A percentile compares a stretch with the other conserved stretches of the same genome.
Conservation (phyloP, 2,113 vertebrate genomes). For the Panthera tigris region DNA sequence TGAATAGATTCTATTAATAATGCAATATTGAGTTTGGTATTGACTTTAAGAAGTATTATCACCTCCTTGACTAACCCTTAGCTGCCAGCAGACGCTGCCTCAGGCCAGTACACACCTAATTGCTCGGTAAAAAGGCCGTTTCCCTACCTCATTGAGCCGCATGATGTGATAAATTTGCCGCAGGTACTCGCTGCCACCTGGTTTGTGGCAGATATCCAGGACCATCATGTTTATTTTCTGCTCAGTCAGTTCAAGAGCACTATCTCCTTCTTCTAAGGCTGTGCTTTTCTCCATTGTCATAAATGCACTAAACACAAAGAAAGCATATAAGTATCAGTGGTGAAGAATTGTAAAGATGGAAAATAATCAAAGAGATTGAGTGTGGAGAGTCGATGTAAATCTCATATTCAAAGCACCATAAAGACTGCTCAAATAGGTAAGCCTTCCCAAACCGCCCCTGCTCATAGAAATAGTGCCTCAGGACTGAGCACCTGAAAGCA, state of each 20-base stretch:
- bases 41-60: slow-evolving; percentile 88
- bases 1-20: slow-evolving; percentile 82
- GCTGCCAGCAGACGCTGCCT: slow-evolving; percentile 92
- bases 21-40: slow-evolving; percentile 81
- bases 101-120: slow-evolving; percentile 98
- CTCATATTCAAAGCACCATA: neutral
- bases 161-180: slow-evolving; percentile 99
- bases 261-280: slow-evolving; percentile 83
- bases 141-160: slow-evolving; percentile 99
- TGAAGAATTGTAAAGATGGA: neutral
- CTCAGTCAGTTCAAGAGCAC: slow-evolving; percentile 93
- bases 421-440: neutral
- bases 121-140: slow-evolving; percentile 95
- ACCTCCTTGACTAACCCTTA: slow-evolving; percentile 89
- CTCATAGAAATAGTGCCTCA: neutral
- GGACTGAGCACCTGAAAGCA: slow-evolving; percentile 46
- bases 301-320: slow-evolving; percentile 85
- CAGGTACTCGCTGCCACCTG: slow-evolving; percentile 98
- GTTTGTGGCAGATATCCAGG: slow-evolving; percentile 99
- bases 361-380: slow-evolving; percentile 39
- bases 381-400: neutral
- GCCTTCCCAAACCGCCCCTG: neutral
- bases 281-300: slow-evolving; percentile 83
- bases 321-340: slow-evolving; percentile 56
- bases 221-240: slow-evolving; percentile 98